Percentiles rank a stretch among this genome's conserved stretches.
Conservation (phyloP, 2,113 vertebrate genomes). For the Cairina moschata region DNA sequence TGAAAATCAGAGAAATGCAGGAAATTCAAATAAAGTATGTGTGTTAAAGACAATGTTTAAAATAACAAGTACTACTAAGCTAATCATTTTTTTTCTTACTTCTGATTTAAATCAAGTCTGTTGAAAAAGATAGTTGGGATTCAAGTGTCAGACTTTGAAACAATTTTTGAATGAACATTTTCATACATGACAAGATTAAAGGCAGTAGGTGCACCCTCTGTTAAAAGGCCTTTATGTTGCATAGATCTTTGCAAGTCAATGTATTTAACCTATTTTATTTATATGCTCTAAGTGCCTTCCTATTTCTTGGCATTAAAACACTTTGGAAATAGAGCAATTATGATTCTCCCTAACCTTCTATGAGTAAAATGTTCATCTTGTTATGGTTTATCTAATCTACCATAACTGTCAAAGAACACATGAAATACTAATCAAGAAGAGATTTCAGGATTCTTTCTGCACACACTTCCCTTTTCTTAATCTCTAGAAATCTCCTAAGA, state of each 20-base stretch:
- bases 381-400: background rate
- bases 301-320: background rate
- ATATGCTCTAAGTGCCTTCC: background rate
- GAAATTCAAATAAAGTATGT: constrained; percentile 70
- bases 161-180: background rate
- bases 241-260: background rate
- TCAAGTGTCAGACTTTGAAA: background rate
- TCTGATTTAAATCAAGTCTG: background rate
- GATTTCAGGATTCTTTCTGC: background rate
- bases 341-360: background rate
- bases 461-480: background rate
- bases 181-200: background rate
- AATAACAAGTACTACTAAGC: background rate
- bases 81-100: background rate
- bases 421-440: background rate
- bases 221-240: background rate
- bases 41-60: background rate
- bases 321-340: background rate
- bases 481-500: background rate
- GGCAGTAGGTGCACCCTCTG: background rate
- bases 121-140: background rate
- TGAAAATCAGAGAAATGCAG: constrained; percentile 64
- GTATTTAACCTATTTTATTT: background rate
- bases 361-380: background rate
- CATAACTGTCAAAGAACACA: background rate